Evolutionary conservation across 64 coral and sea anemone genomes (phyloP), one percentile per base, ranked within the genome.

Genomic region (Dendrophyllia cribrosa): DNA sequence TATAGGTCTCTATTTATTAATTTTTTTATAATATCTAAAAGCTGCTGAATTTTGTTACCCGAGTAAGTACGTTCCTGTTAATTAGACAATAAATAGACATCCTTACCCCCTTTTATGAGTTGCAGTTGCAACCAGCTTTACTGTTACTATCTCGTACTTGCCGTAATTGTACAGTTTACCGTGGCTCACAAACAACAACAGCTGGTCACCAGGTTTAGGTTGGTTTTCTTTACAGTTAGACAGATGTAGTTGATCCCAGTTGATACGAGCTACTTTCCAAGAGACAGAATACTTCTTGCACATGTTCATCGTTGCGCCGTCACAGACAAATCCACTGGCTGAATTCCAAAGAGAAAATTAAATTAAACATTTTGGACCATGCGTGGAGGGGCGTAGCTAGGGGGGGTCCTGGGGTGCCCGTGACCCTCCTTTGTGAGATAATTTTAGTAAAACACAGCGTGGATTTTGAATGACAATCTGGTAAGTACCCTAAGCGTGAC

Each of bases 161-260:
- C 72, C 72, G 16, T 75, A 75, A 17, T 75, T 75, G 22, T 14
- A 6, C 22, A 75, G 43, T 48, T 49, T 75, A 49, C 43, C 72
- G 5, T 16, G 9, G 72, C 72, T 75, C 13, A 75, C 72, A 75
- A 75, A 75, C 45, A 75, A 43, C 34, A 75, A 75, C 14, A 75
- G 45, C 34, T 48, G 25, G 24, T 75, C 72, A 5, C 72, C 72
- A 19, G 43, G 6, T 49, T 75, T 9, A 9, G 45, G 34, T 34
- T 34, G 72, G 2, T 43, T 43, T 46, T 46, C 24, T 46, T 46
- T 43, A 20, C 72, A 75, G 13, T 46, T 16, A 17, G 25, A 75
- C 72, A 75, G 17, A 1, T 75, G 43, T 43, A 75, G 6, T 5
- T 34, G 25, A 43, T 75, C 72, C 34, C 15, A 6, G 17, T 11